Conservation (phyloP, 1,140 invertebrate species). For the Dreissena rostriformis region DNA sequence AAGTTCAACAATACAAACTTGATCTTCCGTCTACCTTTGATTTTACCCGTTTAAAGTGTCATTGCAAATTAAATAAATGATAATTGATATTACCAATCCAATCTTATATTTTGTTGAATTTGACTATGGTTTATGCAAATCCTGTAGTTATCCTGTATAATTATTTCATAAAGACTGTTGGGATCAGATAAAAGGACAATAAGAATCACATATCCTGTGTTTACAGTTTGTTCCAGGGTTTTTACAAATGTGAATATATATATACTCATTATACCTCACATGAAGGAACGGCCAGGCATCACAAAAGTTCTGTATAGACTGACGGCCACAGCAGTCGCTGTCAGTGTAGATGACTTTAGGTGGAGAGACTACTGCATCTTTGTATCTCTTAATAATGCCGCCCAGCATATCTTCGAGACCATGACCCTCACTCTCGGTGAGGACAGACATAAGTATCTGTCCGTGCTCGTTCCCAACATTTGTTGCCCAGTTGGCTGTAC, state of each 20-base stretch:
- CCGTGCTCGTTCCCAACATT: constrained; percentile 56
- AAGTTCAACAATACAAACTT: too few species aligned
- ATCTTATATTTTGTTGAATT: not conserved
- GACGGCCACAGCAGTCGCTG: constrained; percentile 47
- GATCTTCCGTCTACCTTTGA: too few species aligned
- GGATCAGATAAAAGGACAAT: not conserved
- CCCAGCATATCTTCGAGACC: constrained; percentile 43
- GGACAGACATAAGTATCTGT: constrained; percentile 60
- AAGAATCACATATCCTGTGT: not conserved
- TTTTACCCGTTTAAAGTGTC: too few species aligned
- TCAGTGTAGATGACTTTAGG: constrained; percentile 51
- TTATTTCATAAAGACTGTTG: not conserved
- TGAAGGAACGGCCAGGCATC: constrained; percentile 37
- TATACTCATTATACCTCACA: constrained; percentile 32
- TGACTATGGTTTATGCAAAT: not conserved
- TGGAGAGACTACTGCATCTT: constrained; percentile 20
- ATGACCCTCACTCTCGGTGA: constrained; percentile 55
- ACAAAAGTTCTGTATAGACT: constrained; percentile 21
- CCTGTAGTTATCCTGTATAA: not conserved
- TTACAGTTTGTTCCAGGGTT: not conserved
- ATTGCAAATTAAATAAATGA: too few species aligned
- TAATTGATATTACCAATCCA: not conserved
- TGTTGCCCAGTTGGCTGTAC: constrained; percentile 62
- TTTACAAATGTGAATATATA: constrained; percentile 2
- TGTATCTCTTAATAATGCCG: constrained; percentile 38